These are phyloP conservation scores for Leptodactylus fallax DNA, from an alignment of 2,797 vertebrate species.

Conservation along the genomic window DNA sequence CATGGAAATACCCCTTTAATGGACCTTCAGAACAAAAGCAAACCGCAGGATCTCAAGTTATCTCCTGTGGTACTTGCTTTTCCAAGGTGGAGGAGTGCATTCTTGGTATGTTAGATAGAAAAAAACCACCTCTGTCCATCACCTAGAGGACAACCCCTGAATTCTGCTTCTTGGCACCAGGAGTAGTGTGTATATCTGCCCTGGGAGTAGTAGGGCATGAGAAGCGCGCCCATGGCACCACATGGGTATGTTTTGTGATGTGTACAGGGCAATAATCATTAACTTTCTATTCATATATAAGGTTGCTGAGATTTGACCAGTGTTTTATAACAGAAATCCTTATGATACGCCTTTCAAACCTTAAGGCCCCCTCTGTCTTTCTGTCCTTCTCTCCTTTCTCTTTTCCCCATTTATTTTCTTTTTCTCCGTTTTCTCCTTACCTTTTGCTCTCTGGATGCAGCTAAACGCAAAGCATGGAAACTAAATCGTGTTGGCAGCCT, in stretches of 20 bases:
- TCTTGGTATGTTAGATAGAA: neutral
- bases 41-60: too few relatives aligned
- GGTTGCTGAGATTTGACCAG: neutral
- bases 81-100: too few relatives aligned
- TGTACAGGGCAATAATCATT: neutral
- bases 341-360: conserved; percentile 59
- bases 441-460: conserved; percentile 86
- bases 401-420: conserved; percentile 68
- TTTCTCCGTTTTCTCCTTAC: conserved; percentile 70
- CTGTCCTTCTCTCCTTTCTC: conserved; percentile 47
- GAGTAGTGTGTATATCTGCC: neutral
- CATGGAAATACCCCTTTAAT: too few relatives aligned
- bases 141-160: neutral
- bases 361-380: conserved; percentile 64
- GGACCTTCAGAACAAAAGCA: too few relatives aligned
- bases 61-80: too few relatives aligned
- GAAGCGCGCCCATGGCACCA: neutral
- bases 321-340: conserved; percentile 54
- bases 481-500: conserved; percentile 92
- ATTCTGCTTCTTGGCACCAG: neutral
- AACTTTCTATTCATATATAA: neutral
- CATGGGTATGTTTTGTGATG: neutral
- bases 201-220: neutral
- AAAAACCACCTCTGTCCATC: neutral
- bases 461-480: conserved; percentile 92